Base-by-base conservation (phyloP, 1,140 invertebrate genomes). In the Diachasma alloeum region DNA sequence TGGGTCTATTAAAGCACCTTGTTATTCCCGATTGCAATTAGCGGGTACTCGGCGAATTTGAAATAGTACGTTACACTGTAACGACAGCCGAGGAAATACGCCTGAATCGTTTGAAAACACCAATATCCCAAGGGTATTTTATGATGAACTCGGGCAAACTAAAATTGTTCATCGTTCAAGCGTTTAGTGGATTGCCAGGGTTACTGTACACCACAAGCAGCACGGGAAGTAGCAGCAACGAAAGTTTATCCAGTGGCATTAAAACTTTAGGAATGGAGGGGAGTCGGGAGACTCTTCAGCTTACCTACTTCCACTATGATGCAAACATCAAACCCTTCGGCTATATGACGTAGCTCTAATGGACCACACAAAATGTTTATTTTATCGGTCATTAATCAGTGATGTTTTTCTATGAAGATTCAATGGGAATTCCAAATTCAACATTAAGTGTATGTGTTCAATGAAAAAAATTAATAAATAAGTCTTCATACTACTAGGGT, bases 141-240 rank as follows among this genome's bases (percentile, higher is more conserved):
- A 68, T 17, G 36, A 36, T 13, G n/a, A 68, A 68, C 66, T 68
- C 66, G 66, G 36, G 11, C 31, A 68, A 68, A 68, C 66, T 68
- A 68, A 68, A 68, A 68, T 68, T 68, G 31, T 36, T 68, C 66
- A 36, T 68, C 36, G 66, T 39, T 68, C 11, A 37, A 39, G 31
- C 66, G 36, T 68, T 68, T 68, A 68, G 66, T 68, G 66, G 31
- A 68, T 68, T 68, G 66, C 66, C n/a, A 68, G 17, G 9, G 36
- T 36, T 68, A 2, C 31, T 68, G n/a, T 36, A 37, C 36, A 68
- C 36, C n/a, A 39, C 31, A 68, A 17, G 36, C 24, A 66, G 22
- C 8, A 19, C 26, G 17, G 36, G 66, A 37, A 42, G 36, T 68
- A 37, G 31, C 4, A 37, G 26, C 26, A 37, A 36, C 66, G 66